These are phyloP conservation scores for Chionomys nivalis DNA, from an alignment of 2,113 vertebrate species.

Conservation along the genomic window DNA sequence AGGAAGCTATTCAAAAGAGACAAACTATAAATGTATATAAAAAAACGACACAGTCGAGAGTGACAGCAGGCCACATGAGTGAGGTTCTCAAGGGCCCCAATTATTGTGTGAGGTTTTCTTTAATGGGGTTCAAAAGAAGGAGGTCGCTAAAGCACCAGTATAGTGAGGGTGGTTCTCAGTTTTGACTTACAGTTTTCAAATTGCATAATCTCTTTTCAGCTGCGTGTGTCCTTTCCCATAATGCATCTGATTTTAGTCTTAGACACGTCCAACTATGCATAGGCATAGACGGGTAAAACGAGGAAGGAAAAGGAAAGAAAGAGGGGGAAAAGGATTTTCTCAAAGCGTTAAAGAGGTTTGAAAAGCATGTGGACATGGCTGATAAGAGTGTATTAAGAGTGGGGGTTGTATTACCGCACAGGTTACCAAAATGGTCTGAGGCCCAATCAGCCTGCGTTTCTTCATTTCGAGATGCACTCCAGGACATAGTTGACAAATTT, in stretches of 20 bases:
- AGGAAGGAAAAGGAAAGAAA: no score
- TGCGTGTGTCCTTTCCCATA: neutral
- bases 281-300: neutral
- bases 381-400: no score
- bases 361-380: no score
- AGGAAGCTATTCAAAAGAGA: neutral
- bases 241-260: neutral
- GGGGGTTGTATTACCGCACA: neutral
- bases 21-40: neutral
- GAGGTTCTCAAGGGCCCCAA: no score
- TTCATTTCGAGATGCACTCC: neutral
- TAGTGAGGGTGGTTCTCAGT: neutral
- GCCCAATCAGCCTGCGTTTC: neutral
- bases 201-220: neutral
- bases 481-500: neutral
- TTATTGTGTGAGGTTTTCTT: no score
- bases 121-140: neutral
- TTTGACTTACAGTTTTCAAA: neutral
- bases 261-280: neutral
- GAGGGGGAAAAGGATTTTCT: no score
- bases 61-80: neutral
- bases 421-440: neutral
- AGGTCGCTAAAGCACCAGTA: neutral
- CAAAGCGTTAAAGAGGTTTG: no score
- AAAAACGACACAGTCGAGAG: neutral